Evolutionary conservation across 2,888 invertebrate species (phyloP).

Genomic region (Nesidiocoris tenuis): DNA sequence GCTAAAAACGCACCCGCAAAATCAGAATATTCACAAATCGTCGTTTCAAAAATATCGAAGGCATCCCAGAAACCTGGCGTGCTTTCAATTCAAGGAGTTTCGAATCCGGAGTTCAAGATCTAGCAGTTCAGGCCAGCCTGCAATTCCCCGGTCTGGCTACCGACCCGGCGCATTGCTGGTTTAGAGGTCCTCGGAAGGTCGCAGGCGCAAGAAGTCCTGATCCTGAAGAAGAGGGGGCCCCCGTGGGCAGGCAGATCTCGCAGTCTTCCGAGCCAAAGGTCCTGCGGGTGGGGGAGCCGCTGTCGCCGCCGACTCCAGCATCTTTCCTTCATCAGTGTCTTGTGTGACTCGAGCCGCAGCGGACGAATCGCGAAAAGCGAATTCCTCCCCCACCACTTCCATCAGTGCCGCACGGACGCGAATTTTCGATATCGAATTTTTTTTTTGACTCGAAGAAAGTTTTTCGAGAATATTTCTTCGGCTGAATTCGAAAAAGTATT

Average conservation of each 20-base stretch:
- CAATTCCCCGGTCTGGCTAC: too few relatives aligned
- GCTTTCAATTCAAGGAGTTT: too few relatives aligned
- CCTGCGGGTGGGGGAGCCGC: slow-evolving; percentile 7
- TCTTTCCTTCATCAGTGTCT: slow-evolving; percentile 31
- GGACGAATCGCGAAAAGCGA: slow-evolving; percentile 3
- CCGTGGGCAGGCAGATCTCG: slow-evolving; percentile 13
- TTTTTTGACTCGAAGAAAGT: too few relatives aligned
- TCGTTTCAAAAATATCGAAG: too few relatives aligned
- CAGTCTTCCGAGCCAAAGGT: background rate
- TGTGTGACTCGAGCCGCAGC: slow-evolving; percentile 36
- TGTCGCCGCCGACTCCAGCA: background rate
- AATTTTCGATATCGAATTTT: background rate
- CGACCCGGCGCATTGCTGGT: background rate
- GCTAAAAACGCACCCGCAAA: too few relatives aligned
- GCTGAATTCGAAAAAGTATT: too few relatives aligned
- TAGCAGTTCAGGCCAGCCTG: too few relatives aligned
- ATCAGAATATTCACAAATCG: too few relatives aligned
- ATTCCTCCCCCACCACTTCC: background rate
- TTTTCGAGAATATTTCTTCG: too few relatives aligned
- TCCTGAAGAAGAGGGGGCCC: background rate
- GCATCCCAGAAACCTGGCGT: too few relatives aligned
- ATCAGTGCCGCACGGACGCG: slow-evolving; percentile 13
- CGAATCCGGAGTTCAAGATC: too few relatives aligned
- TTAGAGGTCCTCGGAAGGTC: background rate
- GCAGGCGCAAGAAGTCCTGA: background rate